Conservation (phyloP, 2,797 vertebrate genomes). For the Tiaroga cobitis region DNA sequence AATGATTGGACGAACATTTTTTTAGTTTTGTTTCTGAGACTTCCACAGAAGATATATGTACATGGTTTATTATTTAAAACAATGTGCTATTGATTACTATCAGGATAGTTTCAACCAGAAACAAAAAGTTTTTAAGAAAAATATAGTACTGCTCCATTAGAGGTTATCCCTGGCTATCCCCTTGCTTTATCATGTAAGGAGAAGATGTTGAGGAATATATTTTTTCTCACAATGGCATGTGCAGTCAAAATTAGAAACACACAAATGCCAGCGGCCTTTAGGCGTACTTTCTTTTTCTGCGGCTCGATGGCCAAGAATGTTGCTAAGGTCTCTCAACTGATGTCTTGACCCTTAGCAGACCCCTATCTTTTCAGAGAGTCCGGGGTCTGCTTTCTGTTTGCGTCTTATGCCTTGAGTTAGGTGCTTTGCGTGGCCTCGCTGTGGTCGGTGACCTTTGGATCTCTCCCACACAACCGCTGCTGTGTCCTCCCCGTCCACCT, state of each 20-base stretch:
- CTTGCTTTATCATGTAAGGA: slow-evolving; percentile 23
- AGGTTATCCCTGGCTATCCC: slow-evolving; percentile 16
- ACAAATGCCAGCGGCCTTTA: slow-evolving; percentile 43
- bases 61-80: background rate
- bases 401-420: slow-evolving; percentile 78
- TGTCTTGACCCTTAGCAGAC: slow-evolving; percentile 53
- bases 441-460: slow-evolving; percentile 73
- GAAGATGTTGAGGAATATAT: slow-evolving; percentile 51
- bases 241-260: slow-evolving; percentile 60
- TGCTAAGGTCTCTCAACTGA: slow-evolving; percentile 44
- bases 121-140: background rate
- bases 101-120: background rate
- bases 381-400: slow-evolving; percentile 59
- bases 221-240: slow-evolving; percentile 39
- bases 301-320: slow-evolving; percentile 44
- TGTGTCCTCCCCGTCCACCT: slow-evolving; percentile 41
- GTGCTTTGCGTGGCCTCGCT: slow-evolving; percentile 72
- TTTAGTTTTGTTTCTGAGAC: too few species aligned
- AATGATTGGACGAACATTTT: too few species aligned
- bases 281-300: slow-evolving; percentile 44
- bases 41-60: too few species aligned
- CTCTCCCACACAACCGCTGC: slow-evolving; percentile 78
- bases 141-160: background rate
- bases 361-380: slow-evolving; percentile 56
- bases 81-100: background rate